Percentiles rank a stretch among this genome's conserved stretches.
These are phyloP conservation scores for Tenthredo livida DNA, from an alignment of 2,888 invertebrate species.

Conservation along the genomic window DNA sequence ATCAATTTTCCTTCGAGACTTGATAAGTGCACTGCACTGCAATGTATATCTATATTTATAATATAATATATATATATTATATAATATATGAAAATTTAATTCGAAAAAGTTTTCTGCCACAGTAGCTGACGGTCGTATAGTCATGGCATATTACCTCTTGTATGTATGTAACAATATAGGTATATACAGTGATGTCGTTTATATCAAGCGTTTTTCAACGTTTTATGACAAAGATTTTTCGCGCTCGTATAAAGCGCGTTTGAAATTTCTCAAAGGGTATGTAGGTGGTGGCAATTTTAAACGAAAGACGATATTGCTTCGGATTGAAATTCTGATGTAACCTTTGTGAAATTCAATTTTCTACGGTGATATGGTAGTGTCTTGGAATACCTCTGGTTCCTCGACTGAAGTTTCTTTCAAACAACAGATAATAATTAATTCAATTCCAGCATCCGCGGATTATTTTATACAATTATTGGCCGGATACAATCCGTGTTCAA, in stretches of 20 bases:
- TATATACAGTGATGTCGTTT: not conserved
- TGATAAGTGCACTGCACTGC: not conserved
- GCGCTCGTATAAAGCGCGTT: not conserved
- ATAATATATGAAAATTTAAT: conserved; percentile 58
- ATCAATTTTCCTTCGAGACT: not conserved
- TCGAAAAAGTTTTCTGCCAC: not conserved
- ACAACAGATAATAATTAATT: too few relatives aligned
- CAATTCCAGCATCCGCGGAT: too few relatives aligned
- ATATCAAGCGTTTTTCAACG: not conserved
- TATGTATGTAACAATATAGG: not conserved
- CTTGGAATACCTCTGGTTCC: not conserved
- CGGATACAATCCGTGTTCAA: not conserved
- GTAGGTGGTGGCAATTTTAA: not conserved
- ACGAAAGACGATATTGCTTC: not conserved
- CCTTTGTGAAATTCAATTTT: not conserved
- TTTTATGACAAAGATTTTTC: not conserved
- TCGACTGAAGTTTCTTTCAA: too few relatives aligned
- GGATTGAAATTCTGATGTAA: not conserved
- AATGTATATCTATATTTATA: not conserved
- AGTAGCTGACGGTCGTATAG: not conserved
- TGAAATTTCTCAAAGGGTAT: not conserved
- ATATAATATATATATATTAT: not conserved
- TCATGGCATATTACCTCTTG: not conserved
- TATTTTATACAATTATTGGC: not conserved
- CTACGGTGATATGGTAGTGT: not conserved